These are phyloP conservation scores for Misgurnus mizolepis DNA, from an alignment of 2,113 vertebrate genomes.

Conservation along the genomic window DNA sequence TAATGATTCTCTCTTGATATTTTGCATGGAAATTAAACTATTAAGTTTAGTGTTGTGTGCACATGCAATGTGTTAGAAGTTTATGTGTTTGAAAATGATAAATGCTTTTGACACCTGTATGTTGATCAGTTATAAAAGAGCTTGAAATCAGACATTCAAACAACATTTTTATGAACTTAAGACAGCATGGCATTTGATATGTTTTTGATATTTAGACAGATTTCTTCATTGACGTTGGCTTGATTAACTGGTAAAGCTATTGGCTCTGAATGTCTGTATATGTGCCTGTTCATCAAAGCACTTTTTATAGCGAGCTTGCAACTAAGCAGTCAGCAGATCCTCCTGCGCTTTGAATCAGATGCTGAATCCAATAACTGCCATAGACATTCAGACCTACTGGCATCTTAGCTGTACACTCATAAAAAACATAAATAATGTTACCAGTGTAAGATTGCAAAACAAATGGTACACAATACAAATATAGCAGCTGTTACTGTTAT, in stretches of 20 bases:
- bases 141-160: neutral
- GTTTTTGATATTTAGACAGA: neutral
- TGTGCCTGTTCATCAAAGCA: conserved; percentile 5
- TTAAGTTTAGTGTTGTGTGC: neutral
- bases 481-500: too few species aligned
- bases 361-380: conserved; percentile 50
- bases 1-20: neutral
- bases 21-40: neutral
- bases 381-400: conserved; percentile 24
- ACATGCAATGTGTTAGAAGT: too few species aligned
- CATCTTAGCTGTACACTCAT: conserved; percentile 29
- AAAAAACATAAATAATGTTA: conserved; percentile 20
- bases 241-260: neutral
- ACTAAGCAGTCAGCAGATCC: conserved; percentile 33
- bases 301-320: conserved; percentile 40
- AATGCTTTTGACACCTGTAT: too few species aligned
- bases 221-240: neutral
- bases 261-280: conserved; percentile 10
- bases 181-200: neutral
- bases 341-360: conserved; percentile 25
- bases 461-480: too few species aligned
- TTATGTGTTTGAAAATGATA: too few species aligned
- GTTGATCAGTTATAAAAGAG: neutral
- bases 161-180: neutral
- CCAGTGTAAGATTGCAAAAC: neutral